Evolutionary conservation across 2,888 invertebrate genomes (phyloP), one percentile per base, ranked within the genome.

Genomic region (Fabriciana adippe): DNA sequence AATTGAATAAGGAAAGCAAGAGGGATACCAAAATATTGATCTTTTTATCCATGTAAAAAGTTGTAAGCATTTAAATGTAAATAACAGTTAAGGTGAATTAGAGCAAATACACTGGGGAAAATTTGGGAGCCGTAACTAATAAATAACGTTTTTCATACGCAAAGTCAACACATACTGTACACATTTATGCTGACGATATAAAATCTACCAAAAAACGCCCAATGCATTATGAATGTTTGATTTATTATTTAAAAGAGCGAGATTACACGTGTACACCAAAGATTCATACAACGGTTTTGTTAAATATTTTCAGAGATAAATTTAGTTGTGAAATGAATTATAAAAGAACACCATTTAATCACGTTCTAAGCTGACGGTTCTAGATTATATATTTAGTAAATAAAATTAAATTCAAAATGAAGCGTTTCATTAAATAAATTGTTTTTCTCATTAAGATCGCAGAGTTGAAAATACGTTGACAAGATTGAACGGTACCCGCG

Each of bases 181-280:
- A 47, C 11, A 11, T 26, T 13, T 14, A 57, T 15, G 47, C 47
- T 26, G n/a, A 57, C 57, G 41, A 21, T 61, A 66, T 6, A 55
- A 61, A 16, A 60, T 61, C 59, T 51, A 61, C 51, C 55, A 18
- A 66, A 64, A 56, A 31, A 64, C 53, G 51, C 50, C 51, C 56
- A 61, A 55, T 60, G 55, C 61, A 64, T 67, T 68, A 66, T 56
- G 68, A 61, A 65, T 61, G 54, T 64, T 21, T 66, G 61, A 67
- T 71, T 56, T 69, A 70, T 71, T 73, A 71, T 73, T 73, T 54
- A 71, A 62, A 66, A 56, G 66, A 61, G 18, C 69, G 66, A 63
- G 67, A 71, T 70, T 73, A 69, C 61, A 59, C 26, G 64, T 50
- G 55, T 45, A 53, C 54, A 66, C 65, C 63, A 67, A 51, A 55